Conservation (phyloP, 2,888 invertebrate genomes). For the Sturmia bella region DNA sequence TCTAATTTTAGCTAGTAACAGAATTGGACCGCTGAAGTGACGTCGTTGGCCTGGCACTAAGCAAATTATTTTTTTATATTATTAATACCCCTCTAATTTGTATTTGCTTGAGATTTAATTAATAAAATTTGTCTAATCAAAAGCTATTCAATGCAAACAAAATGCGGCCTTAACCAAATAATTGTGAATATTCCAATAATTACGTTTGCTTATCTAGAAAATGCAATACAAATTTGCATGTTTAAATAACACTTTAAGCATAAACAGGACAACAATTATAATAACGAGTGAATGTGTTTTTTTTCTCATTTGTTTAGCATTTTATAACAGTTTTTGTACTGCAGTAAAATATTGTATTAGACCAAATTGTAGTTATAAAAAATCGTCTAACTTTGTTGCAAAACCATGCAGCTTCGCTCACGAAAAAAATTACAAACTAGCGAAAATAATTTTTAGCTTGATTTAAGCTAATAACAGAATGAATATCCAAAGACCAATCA, state of each 20-base stretch:
- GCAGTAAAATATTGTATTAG: slow-evolving; percentile 60
- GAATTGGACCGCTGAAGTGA: no score
- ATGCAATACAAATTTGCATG: slow-evolving; percentile 55
- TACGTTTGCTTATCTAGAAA: slow-evolving; percentile 46
- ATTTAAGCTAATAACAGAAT: background rate
- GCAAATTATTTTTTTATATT: no score
- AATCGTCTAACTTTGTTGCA: slow-evolving; percentile 29
- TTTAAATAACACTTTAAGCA: slow-evolving; percentile 56
- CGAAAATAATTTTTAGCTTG: background rate
- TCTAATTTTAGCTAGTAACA: no score
- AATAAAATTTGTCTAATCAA: no score
- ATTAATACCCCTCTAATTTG: no score
- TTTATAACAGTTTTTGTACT: slow-evolving; percentile 34
- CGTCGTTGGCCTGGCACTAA: no score
- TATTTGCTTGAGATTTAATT: no score
- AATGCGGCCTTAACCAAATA: background rate
- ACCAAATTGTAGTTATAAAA: slow-evolving; percentile 49
- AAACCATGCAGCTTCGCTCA: no score
- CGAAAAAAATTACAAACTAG: no score
- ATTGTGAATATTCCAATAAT: background rate
- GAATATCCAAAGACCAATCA: no score
- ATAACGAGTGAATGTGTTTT: slow-evolving; percentile 31
- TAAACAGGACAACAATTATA: slow-evolving; percentile 45
- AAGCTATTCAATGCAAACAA: no score
- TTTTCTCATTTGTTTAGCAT: slow-evolving; percentile 13